Base-by-base conservation (phyloP, 2,113 vertebrate genomes). In the Chitala chitala region DNA sequence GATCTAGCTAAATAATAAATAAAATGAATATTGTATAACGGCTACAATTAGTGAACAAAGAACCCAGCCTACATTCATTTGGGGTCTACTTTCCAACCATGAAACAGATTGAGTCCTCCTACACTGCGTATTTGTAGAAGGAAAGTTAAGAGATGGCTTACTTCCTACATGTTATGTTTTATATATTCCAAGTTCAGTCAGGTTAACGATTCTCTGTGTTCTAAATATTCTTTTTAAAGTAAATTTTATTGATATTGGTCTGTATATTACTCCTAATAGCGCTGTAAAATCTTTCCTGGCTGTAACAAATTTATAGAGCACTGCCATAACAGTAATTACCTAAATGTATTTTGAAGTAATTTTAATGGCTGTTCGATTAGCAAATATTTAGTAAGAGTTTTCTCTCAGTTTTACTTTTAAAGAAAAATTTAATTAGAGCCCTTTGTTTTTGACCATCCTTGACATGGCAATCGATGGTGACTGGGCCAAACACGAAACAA, bases 81-180 rank as follows among this genome's bases (percentile, higher is more conserved):
- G 10, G 59, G n/a, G 59, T 13, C 59, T 33, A 29, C 59, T 63
- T 38, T 48, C 64, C 64, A 46, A 48, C 42, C 64, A 46, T 42
- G 46, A 68, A 55, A 68, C 64, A 68, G 64, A 68, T 68, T 68
- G 64, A 26, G 64, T 48, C 40, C 64, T 68, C 64, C 64, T 44
- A 44, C 42, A 26, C 22, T 46, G 17, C 22, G 46, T 68, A 38
- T 68, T 46, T 42, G 46, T 68, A 46, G 40, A 8, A 68, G 64
- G 22, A 48, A 68, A 29, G 42, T 38, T 48, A 24, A 29, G 40
- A 68, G 64, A 68, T 48, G 64, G 64, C 13, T 46, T 5, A 20
- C 64, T 48, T 22, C 64, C 40, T 48, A 12, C 0, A 48, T 68
- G 42, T 36, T 48, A 68, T 13, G 42, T 68, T 24, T 68, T 46